Percentiles rank a stretch among this genome's conserved stretches.
Conservation (phyloP, 2,888 invertebrate species). For the Drosophila peninsularis region DNA sequence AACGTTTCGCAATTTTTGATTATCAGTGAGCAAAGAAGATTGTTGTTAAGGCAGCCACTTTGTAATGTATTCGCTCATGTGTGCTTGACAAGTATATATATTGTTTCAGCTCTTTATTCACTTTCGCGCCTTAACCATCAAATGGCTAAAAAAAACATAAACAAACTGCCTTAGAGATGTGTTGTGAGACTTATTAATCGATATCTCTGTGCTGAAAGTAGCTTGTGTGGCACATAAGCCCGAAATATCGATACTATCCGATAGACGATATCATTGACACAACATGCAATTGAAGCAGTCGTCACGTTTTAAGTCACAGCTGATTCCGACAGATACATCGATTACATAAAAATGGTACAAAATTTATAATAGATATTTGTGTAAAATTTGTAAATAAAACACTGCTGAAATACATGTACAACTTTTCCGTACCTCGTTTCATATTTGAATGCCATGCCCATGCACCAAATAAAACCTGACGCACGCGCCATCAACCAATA, state of each 20-base stretch:
- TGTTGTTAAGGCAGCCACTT: too few species aligned
- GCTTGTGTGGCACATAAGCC: too few species aligned
- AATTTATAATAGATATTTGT: constrained; percentile 36
- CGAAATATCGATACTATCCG: neutral
- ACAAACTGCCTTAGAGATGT: too few species aligned
- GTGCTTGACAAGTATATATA: too few species aligned
- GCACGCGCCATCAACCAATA: neutral
- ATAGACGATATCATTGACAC: neutral
- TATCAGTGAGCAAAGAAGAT: too few species aligned
- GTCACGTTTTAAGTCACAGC: constrained; percentile 51
- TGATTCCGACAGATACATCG: constrained; percentile 36
- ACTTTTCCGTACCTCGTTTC: constrained; percentile 20
- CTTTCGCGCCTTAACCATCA: too few species aligned
- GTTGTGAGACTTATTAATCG: too few species aligned
- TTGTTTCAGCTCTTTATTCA: too few species aligned
- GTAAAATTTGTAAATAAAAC: constrained; percentile 8
- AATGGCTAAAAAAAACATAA: too few species aligned
- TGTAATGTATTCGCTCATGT: too few species aligned
- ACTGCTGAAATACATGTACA: neutral
- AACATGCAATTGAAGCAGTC: constrained; percentile 2
- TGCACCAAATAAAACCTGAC: neutral
- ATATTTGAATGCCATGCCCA: constrained; percentile 22
- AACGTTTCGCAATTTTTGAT: too few species aligned
- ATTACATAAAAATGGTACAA: constrained; percentile 75
- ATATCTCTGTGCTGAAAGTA: too few species aligned